Conservation (phyloP, 2,113 vertebrate genomes). For the Cebus imitator region DNA sequence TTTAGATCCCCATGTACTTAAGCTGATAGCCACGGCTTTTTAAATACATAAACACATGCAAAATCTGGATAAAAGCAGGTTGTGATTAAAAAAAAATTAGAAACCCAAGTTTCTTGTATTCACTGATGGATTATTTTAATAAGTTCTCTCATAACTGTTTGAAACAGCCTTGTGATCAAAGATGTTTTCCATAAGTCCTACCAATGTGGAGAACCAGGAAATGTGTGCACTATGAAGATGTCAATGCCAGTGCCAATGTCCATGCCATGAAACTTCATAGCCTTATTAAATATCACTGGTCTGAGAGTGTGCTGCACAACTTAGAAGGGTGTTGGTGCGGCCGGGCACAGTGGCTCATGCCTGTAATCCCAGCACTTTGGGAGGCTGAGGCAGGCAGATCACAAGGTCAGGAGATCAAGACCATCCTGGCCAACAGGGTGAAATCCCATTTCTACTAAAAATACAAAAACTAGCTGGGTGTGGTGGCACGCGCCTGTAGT, state of each 20-base stretch:
- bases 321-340: not conserved
- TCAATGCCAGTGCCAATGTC: not conserved
- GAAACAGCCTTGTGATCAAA: not conserved
- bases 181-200: not conserved
- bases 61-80: not conserved
- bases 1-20: no score
- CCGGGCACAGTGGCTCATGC: no score
- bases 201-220: not conserved
- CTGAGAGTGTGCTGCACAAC: fast-evolving
- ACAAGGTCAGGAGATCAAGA: no score
- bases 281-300: not conserved
- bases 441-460: no score
- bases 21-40: not conserved
- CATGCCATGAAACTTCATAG: not conserved
- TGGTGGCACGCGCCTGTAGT: no score
- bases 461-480: no score
- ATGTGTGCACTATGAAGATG: not conserved
- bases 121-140: not conserved
- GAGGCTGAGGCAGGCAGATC: no score
- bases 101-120: not conserved
- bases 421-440: no score
- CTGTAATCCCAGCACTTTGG: no score
- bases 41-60: not conserved
- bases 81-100: not conserved
- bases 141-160: not conserved